Evolutionary conservation across 1,140 invertebrate species (phyloP).

Genomic region (Linepithema humile): DNA sequence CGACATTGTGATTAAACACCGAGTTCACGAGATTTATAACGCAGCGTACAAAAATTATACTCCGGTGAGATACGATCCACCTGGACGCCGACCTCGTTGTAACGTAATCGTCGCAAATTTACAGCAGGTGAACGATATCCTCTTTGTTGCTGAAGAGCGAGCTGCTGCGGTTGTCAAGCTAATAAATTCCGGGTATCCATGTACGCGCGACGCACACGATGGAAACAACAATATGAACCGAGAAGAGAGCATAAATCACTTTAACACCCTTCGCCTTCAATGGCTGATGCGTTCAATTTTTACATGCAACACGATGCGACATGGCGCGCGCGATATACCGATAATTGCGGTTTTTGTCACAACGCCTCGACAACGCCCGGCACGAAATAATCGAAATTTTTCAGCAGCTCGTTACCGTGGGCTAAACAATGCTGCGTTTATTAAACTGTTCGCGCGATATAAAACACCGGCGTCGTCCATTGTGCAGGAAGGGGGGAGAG

Average conservation of each 20-base stretch:
- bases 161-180: constrained; percentile 54
- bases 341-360: constrained; percentile 59
- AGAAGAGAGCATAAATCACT: constrained; percentile 68
- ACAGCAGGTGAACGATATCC: constrained; percentile 49
- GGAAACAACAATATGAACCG: constrained; percentile 56
- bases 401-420: constrained; percentile 17
- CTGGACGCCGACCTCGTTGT: constrained; percentile 35
- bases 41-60: constrained; percentile 31
- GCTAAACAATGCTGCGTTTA: constrained; percentile 56
- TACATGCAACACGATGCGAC: constrained; percentile 67
- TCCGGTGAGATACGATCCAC: constrained; percentile 10
- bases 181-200: constrained; percentile 50
- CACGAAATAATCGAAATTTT: constrained; percentile 53
- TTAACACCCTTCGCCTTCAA: constrained; percentile 67
- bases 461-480: constrained; percentile 43
- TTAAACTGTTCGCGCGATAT: constrained; percentile 60
- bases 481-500: neutral
- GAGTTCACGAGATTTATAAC: constrained; percentile 26
- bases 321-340: constrained; percentile 48
- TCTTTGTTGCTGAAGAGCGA: constrained; percentile 41
- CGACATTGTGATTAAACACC: neutral
- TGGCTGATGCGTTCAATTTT: constrained; percentile 67
- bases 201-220: neutral
- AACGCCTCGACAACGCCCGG: constrained; percentile 1
- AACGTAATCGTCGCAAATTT: constrained; percentile 56